Conservation (phyloP, 2,797 vertebrate species). For the Trichosurus vulpecula region DNA sequence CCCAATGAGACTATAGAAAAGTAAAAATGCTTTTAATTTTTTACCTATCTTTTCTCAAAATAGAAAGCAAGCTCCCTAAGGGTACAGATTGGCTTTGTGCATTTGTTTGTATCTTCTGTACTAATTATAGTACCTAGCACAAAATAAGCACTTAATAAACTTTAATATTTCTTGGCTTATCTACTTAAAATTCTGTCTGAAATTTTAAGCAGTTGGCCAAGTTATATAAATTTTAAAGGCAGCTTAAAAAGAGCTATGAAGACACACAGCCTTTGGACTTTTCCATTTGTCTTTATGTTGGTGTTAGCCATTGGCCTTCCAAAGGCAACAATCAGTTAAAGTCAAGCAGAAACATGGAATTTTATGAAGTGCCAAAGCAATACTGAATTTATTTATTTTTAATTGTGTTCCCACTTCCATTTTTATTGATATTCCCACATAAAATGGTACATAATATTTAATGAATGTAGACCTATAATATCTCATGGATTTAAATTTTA, state of each 20-base stretch:
- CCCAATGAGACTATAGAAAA: background rate
- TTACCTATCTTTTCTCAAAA: background rate
- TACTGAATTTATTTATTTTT: slow-evolving; percentile 74
- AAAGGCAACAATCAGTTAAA: slow-evolving; percentile 51
- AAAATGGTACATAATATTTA: slow-evolving; percentile 81
- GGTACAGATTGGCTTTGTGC: background rate
- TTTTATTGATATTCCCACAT: slow-evolving; percentile 76
- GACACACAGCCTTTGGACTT: slow-evolving; percentile 29
- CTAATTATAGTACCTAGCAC: background rate
- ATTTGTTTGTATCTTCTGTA: background rate
- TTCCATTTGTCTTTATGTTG: background rate
- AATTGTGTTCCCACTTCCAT: slow-evolving; percentile 71
- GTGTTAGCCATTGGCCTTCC: background rate
- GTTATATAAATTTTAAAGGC: background rate
- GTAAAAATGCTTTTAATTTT: background rate
- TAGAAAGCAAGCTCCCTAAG: background rate
- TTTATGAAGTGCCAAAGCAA: slow-evolving; percentile 63
- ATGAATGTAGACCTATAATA: slow-evolving; percentile 75
- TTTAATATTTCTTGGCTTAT: background rate
- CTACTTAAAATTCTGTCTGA: background rate
- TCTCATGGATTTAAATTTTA: slow-evolving; percentile 79
- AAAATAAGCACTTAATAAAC: background rate
- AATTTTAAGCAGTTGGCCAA: background rate
- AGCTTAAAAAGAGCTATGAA: background rate
- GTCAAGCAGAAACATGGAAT: background rate